phyloP scores from a whole-genome alignment of 2,888 invertebrate species.

The Boloria selene region DNA sequence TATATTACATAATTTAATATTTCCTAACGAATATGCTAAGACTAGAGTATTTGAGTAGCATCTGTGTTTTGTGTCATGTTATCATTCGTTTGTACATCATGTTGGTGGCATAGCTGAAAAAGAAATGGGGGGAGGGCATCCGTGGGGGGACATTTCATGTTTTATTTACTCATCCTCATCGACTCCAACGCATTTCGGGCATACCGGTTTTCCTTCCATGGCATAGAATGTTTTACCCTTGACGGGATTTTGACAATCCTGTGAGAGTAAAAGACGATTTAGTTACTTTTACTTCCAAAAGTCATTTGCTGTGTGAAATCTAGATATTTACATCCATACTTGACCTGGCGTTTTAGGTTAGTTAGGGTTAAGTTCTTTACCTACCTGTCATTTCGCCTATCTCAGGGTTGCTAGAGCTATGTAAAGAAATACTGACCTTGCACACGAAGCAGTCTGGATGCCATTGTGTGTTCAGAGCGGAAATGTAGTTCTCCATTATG shows the following conservation, averaged over 20 bases:
- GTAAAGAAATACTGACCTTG: conserved; percentile 88
- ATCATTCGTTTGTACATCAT: conserved; percentile 48
- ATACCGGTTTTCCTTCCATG: conserved; percentile 98
- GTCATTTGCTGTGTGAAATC: conserved; percentile 35
- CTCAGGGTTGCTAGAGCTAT: conserved; percentile 16
- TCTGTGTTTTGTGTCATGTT: conserved; percentile 45
- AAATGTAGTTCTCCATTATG: conserved; percentile 99
- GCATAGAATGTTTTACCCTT: conserved; percentile 98
- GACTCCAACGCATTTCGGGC: conserved; percentile 95
- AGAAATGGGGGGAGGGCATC: conserved; percentile 73
- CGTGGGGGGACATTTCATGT: conserved; percentile 52
- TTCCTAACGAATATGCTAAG: conserved; percentile 62
- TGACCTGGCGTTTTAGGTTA: conserved; percentile 58
- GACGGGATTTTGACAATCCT: conserved; percentile 97
- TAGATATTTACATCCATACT: conserved; percentile 52
- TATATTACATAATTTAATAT: conserved; percentile 71
- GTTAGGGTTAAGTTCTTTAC: conserved; percentile 38
- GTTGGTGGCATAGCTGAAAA: conserved; percentile 75
- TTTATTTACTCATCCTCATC: conserved; percentile 89
- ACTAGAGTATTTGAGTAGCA: conserved; percentile 55
- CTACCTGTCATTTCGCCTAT: conserved; percentile 43
- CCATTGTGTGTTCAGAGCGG: conserved; percentile 98
- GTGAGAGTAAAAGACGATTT: conserved; percentile 55
- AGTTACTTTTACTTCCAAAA: conserved; percentile 26
- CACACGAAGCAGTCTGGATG: conserved; percentile 99